Evolutionary conservation across 2,888 invertebrate genomes (phyloP).

Genomic region (Ophion obscuratus): DNA sequence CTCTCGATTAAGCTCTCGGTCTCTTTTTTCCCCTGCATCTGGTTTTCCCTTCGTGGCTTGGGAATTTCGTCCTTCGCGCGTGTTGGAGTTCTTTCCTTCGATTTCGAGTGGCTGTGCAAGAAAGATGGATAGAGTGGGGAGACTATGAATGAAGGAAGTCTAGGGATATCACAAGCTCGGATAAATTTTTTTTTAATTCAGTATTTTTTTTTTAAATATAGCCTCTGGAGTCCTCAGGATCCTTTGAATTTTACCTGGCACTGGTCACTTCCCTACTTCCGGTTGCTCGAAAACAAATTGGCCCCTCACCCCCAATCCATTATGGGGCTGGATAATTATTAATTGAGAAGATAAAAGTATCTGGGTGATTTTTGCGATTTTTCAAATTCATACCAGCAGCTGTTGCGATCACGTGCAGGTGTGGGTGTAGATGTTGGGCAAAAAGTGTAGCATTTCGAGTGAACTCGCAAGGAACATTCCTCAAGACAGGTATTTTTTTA

Average conservation of each 20-base stretch:
- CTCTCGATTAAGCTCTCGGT: slow-evolving; percentile 34
- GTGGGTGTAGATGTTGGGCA: background rate
- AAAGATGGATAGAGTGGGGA: background rate
- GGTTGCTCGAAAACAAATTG: too few relatives aligned
- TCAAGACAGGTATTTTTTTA: too few relatives aligned
- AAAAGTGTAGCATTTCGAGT: too few relatives aligned
- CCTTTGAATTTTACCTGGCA: background rate
- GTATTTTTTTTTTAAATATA: background rate
- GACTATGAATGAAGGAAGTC: background rate
- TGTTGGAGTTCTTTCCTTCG: background rate
- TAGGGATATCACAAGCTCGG: background rate
- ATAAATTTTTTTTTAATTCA: background rate
- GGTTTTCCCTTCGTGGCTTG: slow-evolving; percentile 7
- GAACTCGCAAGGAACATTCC: too few relatives aligned
- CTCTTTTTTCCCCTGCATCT: slow-evolving; percentile 13
- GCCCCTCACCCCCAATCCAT: too few relatives aligned
- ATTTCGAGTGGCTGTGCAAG: background rate
- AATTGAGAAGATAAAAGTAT: too few relatives aligned
- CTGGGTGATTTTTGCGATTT: too few relatives aligned
- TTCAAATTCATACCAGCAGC: too few relatives aligned
- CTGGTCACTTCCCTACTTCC: too few relatives aligned
- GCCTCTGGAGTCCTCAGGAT: background rate
- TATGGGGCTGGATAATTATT: too few relatives aligned
- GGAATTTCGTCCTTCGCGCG: background rate
- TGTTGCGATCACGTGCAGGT: too few relatives aligned